Conservation (phyloP, 1,140 invertebrate species). For the Bombus waltoni region DNA sequence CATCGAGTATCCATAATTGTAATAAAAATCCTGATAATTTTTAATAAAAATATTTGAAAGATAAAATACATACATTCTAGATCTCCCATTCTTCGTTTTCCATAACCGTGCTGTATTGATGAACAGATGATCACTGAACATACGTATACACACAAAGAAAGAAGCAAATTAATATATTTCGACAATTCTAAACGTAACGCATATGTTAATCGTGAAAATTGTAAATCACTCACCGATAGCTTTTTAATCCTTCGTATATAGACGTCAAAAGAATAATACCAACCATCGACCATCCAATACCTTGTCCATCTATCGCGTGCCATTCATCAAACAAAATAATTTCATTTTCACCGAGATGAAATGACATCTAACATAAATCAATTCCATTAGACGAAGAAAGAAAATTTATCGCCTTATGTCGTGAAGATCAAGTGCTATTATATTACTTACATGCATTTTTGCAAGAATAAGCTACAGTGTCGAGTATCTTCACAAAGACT, state of each 20-base stretch:
- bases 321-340: slow-evolving; percentile 77
- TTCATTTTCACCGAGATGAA: slow-evolving; percentile 77
- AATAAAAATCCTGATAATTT: too few relatives aligned
- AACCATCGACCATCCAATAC: slow-evolving; percentile 74
- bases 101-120: slow-evolving; percentile 21
- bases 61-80: slow-evolving; percentile 50
- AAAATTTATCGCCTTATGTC: not conserved
- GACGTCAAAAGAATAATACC: slow-evolving; percentile 73
- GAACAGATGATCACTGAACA: slow-evolving; percentile 71
- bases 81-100: not conserved
- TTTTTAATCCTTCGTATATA: slow-evolving; percentile 78
- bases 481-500: not conserved
- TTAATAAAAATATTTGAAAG: not conserved
- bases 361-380: slow-evolving; percentile 72
- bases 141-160: not conserved
- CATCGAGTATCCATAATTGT: too few relatives aligned
- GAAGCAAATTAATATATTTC: not conserved
- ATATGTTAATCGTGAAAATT: too few relatives aligned
- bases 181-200: not conserved
- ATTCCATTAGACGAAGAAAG: not conserved
- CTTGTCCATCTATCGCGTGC: slow-evolving; percentile 69
- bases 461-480: not conserved
- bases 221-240: slow-evolving; percentile 72
- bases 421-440: not conserved
- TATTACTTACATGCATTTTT: slow-evolving; percentile 57